These are phyloP conservation scores for Chydorus sphaericus DNA, from an alignment of 2,888 invertebrate species.

Conservation along the genomic window DNA sequence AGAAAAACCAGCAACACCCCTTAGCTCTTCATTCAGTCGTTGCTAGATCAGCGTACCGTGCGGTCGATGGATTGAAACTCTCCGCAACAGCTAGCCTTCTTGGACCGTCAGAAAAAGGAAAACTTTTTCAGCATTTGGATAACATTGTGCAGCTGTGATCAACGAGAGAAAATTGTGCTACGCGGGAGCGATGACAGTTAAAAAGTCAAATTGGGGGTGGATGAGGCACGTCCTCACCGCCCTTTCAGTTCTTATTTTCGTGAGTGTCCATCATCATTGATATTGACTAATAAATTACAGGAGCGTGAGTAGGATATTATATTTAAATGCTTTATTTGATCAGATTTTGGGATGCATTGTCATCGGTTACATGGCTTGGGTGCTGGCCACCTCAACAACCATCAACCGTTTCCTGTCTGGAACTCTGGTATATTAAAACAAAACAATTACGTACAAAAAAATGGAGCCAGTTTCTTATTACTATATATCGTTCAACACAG, in stretches of 20 bases:
- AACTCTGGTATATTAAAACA: slow-evolving; percentile 24
- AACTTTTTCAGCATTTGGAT: background rate
- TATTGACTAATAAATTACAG: background rate
- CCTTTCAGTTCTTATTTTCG: slow-evolving; percentile 24
- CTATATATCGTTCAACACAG: slow-evolving; percentile 19
- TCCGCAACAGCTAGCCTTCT: no score
- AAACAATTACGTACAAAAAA: background rate
- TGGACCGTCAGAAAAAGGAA: no score
- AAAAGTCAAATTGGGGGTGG: slow-evolving; percentile 21
- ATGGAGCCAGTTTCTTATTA: background rate
- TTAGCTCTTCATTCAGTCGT: background rate
- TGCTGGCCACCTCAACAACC: slow-evolving; percentile 28
- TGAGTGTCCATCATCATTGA: slow-evolving; percentile 21
- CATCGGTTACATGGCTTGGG: slow-evolving; percentile 29
- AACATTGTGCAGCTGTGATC: background rate
- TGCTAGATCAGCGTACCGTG: background rate
- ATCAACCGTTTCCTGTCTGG: slow-evolving; percentile 28
- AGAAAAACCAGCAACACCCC: no score
- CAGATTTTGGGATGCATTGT: slow-evolving; percentile 27
- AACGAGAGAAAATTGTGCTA: background rate
- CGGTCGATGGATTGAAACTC: slow-evolving; percentile 3
- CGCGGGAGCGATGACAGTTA: background rate
- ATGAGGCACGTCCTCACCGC: slow-evolving; percentile 24
- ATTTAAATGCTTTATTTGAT: slow-evolving; percentile 13
- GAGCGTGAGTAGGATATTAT: background rate